Evolutionary conservation across 2,113 vertebrate genomes (phyloP).

Genomic region (Hystrix brachyura): DNA sequence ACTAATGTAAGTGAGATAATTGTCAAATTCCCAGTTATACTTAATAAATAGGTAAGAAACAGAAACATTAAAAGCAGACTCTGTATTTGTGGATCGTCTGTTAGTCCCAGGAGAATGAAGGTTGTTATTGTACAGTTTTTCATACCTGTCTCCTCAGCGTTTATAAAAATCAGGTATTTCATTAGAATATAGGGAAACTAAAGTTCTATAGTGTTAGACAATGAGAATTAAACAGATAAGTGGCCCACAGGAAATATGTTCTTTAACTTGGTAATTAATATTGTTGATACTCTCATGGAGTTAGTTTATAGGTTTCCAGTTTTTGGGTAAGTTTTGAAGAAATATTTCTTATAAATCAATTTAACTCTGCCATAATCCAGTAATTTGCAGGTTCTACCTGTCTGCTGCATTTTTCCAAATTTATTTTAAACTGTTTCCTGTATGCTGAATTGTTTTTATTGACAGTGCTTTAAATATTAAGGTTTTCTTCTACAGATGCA

Average conservation of each 20-base stretch:
- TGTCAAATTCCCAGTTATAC: conserved; percentile 54
- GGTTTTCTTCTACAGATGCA: background rate
- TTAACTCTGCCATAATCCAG: background rate
- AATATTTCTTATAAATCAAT: background rate
- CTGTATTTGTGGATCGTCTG: conserved; percentile 21
- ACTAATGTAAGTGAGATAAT: conserved; percentile 68
- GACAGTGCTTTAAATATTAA: background rate
- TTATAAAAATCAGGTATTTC: background rate
- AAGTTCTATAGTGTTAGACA: background rate
- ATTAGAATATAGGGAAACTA: background rate
- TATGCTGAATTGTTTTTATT: background rate
- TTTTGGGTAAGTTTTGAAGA: background rate
- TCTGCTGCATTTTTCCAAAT: background rate
- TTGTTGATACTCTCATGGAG: background rate
- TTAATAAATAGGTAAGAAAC: conserved; percentile 57
- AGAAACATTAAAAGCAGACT: conserved; percentile 40
- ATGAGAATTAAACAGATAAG: background rate
- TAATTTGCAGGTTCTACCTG: background rate
- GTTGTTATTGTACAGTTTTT: conserved; percentile 50
- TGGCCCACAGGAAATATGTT: background rate
- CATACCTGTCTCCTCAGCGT: background rate
- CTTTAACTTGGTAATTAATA: conserved; percentile 15
- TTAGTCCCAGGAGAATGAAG: conserved; percentile 76
- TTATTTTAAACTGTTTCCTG: background rate
- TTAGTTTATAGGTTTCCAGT: background rate